Conservation (phyloP, 1,140 invertebrate genomes). For the Fragariocoptes setiger region DNA sequence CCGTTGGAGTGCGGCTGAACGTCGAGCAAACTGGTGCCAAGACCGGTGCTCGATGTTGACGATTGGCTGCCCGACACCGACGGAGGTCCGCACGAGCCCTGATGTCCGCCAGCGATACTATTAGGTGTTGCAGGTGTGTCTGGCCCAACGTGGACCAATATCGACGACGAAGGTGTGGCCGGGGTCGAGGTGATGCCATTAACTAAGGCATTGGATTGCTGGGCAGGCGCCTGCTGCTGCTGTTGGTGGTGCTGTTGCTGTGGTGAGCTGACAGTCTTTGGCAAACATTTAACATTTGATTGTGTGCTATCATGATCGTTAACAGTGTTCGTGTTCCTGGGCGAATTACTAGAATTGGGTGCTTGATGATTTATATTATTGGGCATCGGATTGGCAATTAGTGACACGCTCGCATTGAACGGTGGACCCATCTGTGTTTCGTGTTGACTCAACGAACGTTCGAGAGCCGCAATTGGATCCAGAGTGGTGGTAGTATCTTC, state of each 20-base stretch:
- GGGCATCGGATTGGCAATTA: too few species aligned
- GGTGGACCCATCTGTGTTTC: slow-evolving; percentile 22
- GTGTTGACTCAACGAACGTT: slow-evolving; percentile 37
- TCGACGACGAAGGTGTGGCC: neutral
- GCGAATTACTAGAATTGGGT: too few species aligned
- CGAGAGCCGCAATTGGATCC: slow-evolving; percentile 61
- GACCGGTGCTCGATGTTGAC: neutral
- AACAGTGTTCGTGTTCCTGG: neutral
- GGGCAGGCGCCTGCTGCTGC: neutral
- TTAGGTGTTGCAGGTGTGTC: slow-evolving; percentile 5
- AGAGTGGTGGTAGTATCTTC: slow-evolving; percentile 26
- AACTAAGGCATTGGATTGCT: neutral
- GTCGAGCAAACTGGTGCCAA: neutral
- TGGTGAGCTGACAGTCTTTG: neutral
- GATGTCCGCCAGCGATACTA: neutral
- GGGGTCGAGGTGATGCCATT: neutral
- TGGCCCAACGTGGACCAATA: slow-evolving; percentile 3
- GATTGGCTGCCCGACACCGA: neutral
- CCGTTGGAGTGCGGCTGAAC: neutral
- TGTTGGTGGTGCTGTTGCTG: slow-evolving; percentile 2
- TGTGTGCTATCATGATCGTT: neutral
- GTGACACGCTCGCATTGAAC: slow-evolving; percentile 2
- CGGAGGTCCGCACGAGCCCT: neutral
- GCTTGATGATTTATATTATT: too few species aligned
- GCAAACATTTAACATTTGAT: neutral